Evolutionary conservation across 2,888 invertebrate genomes (phyloP).

Genomic region (Microctonus aethiopoides): DNA sequence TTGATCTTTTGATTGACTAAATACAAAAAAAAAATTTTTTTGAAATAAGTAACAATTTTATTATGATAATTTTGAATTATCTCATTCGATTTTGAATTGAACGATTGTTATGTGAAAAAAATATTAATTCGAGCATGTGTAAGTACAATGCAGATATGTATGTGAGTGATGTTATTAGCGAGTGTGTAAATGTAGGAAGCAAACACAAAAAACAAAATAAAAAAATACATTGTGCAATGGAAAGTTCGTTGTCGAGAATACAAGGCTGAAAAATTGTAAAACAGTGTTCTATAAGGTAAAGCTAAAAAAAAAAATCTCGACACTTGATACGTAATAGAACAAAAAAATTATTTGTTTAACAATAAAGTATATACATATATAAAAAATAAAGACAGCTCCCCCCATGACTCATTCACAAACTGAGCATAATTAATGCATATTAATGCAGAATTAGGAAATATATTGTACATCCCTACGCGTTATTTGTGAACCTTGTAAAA

Average conservation of each 20-base stretch:
- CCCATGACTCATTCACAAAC: background rate
- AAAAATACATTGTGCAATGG: conserved; percentile 16
- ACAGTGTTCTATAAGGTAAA: background rate
- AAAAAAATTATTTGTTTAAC: background rate
- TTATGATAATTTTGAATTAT: background rate
- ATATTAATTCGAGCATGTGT: background rate
- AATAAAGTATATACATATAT: background rate
- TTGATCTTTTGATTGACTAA: too few species aligned
- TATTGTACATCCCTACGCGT: background rate
- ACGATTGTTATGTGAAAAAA: background rate
- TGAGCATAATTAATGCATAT: background rate
- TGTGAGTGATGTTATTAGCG: background rate
- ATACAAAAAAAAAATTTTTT: too few species aligned
- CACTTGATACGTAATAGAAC: background rate
- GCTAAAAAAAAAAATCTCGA: background rate
- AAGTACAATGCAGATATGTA: background rate
- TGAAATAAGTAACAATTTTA: background rate
- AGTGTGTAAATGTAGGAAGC: background rate
- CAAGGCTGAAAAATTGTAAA: conserved; percentile 2
- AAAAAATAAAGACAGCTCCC: background rate
- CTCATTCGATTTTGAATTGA: background rate
- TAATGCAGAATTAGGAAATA: background rate
- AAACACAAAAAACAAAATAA: background rate
- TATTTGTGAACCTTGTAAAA: background rate
- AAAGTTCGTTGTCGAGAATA: conserved; percentile 11